Percentiles rank a stretch among this genome's conserved stretches.
These are phyloP conservation scores for Eupithecia insigniata DNA, from an alignment of 2,888 invertebrate genomes.

Conservation along the genomic window DNA sequence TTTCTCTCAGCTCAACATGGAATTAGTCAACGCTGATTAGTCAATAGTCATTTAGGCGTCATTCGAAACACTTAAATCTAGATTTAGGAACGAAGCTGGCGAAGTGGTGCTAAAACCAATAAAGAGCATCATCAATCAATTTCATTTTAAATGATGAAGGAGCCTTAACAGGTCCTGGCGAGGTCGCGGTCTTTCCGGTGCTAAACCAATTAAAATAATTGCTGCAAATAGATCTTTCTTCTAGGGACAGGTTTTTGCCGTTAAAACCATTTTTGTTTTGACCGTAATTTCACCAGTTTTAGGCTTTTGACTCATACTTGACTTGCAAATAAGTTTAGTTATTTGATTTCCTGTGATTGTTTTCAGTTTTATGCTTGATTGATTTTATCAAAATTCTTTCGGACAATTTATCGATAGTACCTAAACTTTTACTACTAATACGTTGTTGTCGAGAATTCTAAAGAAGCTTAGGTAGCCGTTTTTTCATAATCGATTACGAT, in stretches of 20 bases:
- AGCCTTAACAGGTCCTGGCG: slow-evolving; percentile 41
- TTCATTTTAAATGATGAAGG: not conserved
- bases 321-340: not conserved
- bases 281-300: slow-evolving; percentile 19
- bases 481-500: slow-evolving; percentile 26
- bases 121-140: not conserved
- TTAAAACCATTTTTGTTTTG: slow-evolving; percentile 7
- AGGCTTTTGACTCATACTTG: slow-evolving; percentile 15
- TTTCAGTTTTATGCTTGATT: not conserved
- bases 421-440: not conserved
- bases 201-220: slow-evolving; percentile 48
- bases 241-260: slow-evolving; percentile 45
- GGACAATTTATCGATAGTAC: not conserved
- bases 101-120: not conserved
- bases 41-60: not conserved
- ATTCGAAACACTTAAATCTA: not conserved
- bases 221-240: slow-evolving; percentile 38
- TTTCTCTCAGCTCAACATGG: not conserved
- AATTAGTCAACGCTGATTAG: not conserved
- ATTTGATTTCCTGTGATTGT: not conserved
- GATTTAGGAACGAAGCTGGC: not conserved
- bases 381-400: not conserved
- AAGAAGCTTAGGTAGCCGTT: not conserved
- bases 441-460: not conserved
- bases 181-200: slow-evolving; percentile 43